Percentiles rank a stretch among this genome's conserved stretches.
These are phyloP conservation scores for Microchirus variegatus DNA, from an alignment of 2,797 vertebrate species.

Conservation along the genomic window DNA sequence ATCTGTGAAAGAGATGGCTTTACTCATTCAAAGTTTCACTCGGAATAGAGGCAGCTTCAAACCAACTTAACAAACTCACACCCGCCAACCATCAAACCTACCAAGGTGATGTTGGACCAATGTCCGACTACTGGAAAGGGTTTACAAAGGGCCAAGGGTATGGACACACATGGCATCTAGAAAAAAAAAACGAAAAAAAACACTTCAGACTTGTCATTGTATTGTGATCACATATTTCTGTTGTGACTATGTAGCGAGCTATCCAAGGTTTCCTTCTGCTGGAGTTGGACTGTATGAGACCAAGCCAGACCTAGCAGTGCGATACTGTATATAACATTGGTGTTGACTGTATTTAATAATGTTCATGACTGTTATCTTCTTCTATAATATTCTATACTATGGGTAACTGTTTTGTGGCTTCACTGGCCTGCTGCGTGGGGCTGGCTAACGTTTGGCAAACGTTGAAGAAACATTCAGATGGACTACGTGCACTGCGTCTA, in stretches of 20 bases:
- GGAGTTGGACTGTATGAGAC: conserved; percentile 80
- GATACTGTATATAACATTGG: conserved; percentile 96
- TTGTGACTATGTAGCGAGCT: conserved; percentile 92
- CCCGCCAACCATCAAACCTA: conserved; percentile 80
- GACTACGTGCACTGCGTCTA: conserved; percentile 96
- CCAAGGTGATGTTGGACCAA: conserved; percentile 71
- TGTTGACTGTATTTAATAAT: conserved; percentile 96
- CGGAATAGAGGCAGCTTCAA: conserved; percentile 87
- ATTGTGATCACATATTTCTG: conserved; percentile 96
- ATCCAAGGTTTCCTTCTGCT: conserved; percentile 88
- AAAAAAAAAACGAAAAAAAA: conserved; percentile 67
- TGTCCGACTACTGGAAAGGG: conserved; percentile 73
- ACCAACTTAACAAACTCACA: conserved; percentile 81
- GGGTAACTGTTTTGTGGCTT: conserved; percentile 92
- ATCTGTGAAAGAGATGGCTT: conserved; percentile 87
- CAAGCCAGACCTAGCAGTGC: conserved; percentile 90
- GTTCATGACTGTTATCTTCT: conserved; percentile 98
- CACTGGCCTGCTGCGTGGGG: conserved; percentile 87
- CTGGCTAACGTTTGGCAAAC: conserved; percentile 82
- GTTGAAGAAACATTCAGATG: conserved; percentile 87
- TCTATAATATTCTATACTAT: conserved; percentile 88
- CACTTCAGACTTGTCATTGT: conserved; percentile 92
- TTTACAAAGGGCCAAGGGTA: conserved; percentile 78
- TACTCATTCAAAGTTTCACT: conserved; percentile 83
- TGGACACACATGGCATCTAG: conserved; percentile 70